These are phyloP conservation scores for Podiceps cristatus DNA, from an alignment of 2,113 vertebrate genomes.

Conservation along the genomic window DNA sequence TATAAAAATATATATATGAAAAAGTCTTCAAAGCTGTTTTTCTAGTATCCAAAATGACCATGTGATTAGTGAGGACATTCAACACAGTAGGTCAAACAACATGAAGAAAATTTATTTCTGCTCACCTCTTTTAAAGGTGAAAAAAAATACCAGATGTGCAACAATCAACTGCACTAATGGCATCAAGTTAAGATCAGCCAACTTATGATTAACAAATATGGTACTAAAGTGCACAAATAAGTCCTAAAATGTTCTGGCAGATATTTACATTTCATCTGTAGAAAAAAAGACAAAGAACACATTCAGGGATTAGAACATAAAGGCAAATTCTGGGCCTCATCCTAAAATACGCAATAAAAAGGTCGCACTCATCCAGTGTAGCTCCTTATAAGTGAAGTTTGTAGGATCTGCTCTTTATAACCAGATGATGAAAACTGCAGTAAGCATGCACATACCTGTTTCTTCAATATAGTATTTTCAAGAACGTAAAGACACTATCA, in stretches of 20 bases:
- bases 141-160: conserved; percentile 12
- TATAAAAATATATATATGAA: background rate
- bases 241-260: conserved; percentile 28
- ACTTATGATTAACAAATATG: conserved; percentile 28
- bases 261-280: conserved; percentile 44
- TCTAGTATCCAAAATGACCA: background rate
- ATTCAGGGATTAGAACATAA: background rate
- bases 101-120: background rate
- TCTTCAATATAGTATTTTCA: background rate
- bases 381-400: background rate
- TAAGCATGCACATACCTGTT: background rate
- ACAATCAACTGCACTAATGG: conserved; percentile 18
- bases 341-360: background rate
- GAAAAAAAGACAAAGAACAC: conserved; percentile 26
- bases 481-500: background rate
- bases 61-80: background rate
- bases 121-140: conserved; percentile 19
- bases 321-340: background rate
- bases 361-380: background rate
- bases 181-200: conserved; percentile 25
- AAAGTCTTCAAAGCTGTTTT: background rate
- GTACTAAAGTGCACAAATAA: conserved; percentile 18
- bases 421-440: background rate
- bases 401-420: background rate
- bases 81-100: background rate